Conservation (phyloP, 2,113 vertebrate species). For the Synchiropus splendidus region DNA sequence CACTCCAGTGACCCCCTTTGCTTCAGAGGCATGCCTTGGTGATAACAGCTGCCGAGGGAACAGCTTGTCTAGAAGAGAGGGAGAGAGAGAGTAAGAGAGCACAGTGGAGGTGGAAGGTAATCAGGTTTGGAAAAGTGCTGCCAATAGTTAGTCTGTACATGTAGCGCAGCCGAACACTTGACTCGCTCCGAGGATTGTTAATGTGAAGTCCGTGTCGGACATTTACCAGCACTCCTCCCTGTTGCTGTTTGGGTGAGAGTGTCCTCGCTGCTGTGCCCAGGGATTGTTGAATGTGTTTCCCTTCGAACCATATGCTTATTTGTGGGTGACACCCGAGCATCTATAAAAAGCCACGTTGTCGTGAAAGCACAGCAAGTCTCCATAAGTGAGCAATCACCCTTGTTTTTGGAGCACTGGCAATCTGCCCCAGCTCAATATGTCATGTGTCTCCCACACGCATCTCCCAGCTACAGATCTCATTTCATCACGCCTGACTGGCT, state of each 20-base stretch:
- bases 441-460: conserved; percentile 42
- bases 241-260: conserved; percentile 20
- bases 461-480: conserved; percentile 39
- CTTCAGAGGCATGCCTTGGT: conserved; percentile 39
- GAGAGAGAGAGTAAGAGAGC: conserved; percentile 7
- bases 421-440: conserved; percentile 38
- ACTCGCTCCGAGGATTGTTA: conserved; percentile 41
- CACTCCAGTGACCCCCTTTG: conserved; percentile 8
- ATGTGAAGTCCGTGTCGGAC: conserved; percentile 31
- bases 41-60: conserved; percentile 60
- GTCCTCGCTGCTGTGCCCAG: conserved; percentile 16
- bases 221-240: conserved; percentile 26
- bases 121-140: conserved; percentile 54
- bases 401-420: conserved; percentile 26
- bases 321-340: conserved; percentile 34
- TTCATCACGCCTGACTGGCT: conserved; percentile 44
- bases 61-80: conserved; percentile 48
- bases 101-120: conserved; percentile 36
- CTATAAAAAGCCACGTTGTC: conserved; percentile 36
- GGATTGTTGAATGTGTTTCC: too few relatives aligned
- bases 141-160: conserved; percentile 54
- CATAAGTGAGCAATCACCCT: conserved; percentile 46
- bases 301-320: conserved; percentile 54
- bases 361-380: conserved; percentile 39
- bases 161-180: conserved; percentile 12